Evolutionary conservation across 2,797 vertebrate genomes (phyloP), one percentile per base, ranked within the genome.

Genomic region (Labeo calbasu): DNA sequence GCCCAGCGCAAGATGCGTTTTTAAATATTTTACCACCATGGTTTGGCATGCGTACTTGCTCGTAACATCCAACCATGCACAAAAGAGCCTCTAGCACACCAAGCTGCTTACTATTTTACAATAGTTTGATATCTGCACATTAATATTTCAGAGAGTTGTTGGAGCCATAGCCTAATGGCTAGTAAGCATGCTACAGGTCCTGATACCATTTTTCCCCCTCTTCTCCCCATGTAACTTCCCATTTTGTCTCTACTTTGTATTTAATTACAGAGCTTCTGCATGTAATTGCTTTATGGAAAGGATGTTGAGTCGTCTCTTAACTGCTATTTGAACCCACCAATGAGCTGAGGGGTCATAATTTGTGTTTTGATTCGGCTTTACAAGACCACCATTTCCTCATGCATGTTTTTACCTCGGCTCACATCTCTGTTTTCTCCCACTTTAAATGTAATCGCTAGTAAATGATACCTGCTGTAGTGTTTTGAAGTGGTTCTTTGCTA

Each of bases 271-370:
- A 85, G 88, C 87, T 89, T 87, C 89, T 91, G 91, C 92, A 91
- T 55, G 86, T 90, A 86, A 69, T 48, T 72, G 87, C 87, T 88
- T 70, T n/a, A 88, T 91, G 91, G 88, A 87, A 84, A 86, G 88
- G 87, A 91, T 93, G 92, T 92, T 94, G 89, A 91, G 89, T 82
- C 89, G 90, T 91, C 89, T 86, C 87, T 80, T 89, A 84, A 91
- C 88, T 87, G 90, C 89, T 91, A 83, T 82, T 59, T 81, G n/a
- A 85, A 84, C 25, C 51, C 69, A 68, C 63, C 51, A 66, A 53
- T 23, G 32, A 79, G 40, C 71, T 4, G 14, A 32, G 36, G 51
- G 65, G 76, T 85, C 65, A 71, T 75, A 53, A 51, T 36, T 4
- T 75, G n/a, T 25, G 25, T 48, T 71, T 78, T 84, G 23, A 51